Evolutionary conservation across 2,113 vertebrate species (phyloP).

Genomic region (Lampris incognitus): DNA sequence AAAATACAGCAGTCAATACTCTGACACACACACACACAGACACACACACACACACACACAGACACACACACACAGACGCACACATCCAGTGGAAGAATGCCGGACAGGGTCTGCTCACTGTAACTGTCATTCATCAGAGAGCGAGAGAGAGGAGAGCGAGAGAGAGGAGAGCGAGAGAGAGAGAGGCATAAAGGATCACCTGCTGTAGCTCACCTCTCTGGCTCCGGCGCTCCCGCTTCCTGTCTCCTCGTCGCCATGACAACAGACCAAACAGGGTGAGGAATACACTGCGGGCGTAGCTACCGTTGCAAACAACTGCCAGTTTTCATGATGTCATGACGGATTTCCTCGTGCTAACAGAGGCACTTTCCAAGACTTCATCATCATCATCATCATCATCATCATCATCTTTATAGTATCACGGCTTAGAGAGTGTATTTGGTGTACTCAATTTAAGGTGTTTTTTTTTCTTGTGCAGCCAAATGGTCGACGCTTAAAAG

Average conservation of each 20-base stretch:
- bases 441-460: too few species aligned
- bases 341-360: constrained; percentile 32
- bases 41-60: neutral
- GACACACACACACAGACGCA: neutral
- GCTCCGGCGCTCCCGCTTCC: constrained; percentile 52
- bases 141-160: constrained; percentile 19
- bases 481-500: too few species aligned
- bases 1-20: neutral
- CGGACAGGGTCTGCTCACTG: constrained; percentile 25
- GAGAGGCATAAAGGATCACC: constrained; percentile 57
- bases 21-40: neutral
- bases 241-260: constrained; percentile 64
- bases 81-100: neutral
- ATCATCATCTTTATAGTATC: neutral
- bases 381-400: neutral
- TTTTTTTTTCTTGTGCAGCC: too few species aligned
- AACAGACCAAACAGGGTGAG: constrained; percentile 69
- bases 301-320: constrained; percentile 48
- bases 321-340: constrained; percentile 55
- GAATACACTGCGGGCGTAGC: neutral
- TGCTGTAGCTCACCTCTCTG: constrained; percentile 63
- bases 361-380: constrained; percentile 34
- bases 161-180: constrained; percentile 35
- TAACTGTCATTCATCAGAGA: constrained; percentile 41
- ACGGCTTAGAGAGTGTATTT: neutral